Evolutionary conservation across 2,113 vertebrate genomes (phyloP).

Genomic region (Nothoprocta pentlandii): DNA sequence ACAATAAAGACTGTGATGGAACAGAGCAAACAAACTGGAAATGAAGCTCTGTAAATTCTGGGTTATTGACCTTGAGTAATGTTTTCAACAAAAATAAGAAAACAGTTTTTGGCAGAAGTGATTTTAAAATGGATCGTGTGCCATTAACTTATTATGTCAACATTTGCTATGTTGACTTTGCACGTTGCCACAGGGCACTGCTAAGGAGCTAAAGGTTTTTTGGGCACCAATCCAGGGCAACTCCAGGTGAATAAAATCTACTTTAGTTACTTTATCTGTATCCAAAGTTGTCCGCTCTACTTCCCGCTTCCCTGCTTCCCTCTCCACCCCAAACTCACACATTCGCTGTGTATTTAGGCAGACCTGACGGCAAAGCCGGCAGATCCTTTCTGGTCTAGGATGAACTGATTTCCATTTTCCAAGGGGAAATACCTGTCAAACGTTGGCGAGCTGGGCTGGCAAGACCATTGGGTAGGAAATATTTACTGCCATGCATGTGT

Average conservation of each 20-base stretch:
- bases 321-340: neutral
- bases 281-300: neutral
- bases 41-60: neutral
- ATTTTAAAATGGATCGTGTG: neutral
- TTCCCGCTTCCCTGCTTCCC: neutral
- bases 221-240: neutral
- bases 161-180: neutral
- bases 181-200: neutral
- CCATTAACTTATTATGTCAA: neutral
- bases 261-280: neutral
- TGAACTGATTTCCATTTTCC: neutral
- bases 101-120: neutral
- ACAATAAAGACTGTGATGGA: neutral
- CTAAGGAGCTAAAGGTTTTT: neutral
- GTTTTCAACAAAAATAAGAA: neutral
- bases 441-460: neutral
- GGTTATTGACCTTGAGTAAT: neutral
- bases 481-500: neutral
- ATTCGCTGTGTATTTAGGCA: neutral
- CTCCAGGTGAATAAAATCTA: conserved; percentile 16
- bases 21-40: neutral
- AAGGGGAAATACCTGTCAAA: neutral
- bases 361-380: neutral
- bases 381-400: neutral
- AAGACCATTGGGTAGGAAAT: neutral